A percentile compares a stretch with the other conserved stretches of the same genome.
Conservation (phyloP, 2,113 vertebrate genomes). For the Microtus ochrogaster region DNA sequence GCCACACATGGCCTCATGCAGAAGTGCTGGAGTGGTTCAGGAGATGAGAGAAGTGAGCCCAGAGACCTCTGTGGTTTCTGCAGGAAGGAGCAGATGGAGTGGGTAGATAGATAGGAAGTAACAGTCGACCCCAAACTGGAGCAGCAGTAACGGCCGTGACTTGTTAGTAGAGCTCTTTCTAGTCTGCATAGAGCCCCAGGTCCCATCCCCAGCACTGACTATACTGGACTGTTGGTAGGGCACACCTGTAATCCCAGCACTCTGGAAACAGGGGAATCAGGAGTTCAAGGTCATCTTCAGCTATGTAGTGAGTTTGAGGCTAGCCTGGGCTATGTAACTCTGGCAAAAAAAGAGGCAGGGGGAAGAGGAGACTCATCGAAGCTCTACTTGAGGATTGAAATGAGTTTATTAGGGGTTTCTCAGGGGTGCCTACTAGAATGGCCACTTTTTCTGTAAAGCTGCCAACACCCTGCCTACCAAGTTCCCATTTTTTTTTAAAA, state of each 20-base stretch:
- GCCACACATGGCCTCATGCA: too few relatives aligned
- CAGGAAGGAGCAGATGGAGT: rapidly evolving
- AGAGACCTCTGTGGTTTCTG: background rate
- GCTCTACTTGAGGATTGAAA: background rate
- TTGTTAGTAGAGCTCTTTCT: too few relatives aligned
- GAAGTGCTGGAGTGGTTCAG: too few relatives aligned
- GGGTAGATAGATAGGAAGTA: background rate
- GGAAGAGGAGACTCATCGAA: background rate
- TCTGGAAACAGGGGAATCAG: background rate
- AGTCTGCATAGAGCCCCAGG: background rate
- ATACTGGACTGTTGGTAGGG: too few relatives aligned
- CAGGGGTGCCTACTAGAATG: background rate
- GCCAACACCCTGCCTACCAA: background rate
- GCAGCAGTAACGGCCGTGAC: background rate
- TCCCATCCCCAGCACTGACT: too few relatives aligned
- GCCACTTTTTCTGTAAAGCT: background rate
- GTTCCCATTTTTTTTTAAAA: too few relatives aligned
- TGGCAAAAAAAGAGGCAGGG: background rate
- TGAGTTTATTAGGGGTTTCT: background rate
- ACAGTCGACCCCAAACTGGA: background rate
- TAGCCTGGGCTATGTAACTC: background rate
- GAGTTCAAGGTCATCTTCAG: background rate
- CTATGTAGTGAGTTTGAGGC: background rate
- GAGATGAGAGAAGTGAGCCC: background rate
- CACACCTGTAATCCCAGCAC: background rate